Percentiles rank a stretch among this genome's conserved stretches.
Conservation (phyloP, 2,113 vertebrate species). For the Stegostoma tigrinum region DNA sequence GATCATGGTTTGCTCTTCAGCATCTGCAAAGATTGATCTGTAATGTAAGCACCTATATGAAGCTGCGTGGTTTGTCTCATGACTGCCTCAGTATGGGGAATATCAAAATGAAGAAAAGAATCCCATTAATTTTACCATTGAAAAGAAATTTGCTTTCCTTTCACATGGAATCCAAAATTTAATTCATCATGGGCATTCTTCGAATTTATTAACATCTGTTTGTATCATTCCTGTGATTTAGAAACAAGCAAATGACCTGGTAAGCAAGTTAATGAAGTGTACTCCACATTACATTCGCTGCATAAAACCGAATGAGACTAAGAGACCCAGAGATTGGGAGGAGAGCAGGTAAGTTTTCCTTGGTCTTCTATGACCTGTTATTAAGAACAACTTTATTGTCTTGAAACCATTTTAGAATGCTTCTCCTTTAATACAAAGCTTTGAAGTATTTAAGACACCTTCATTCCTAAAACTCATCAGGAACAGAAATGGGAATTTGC, state of each 20-base stretch:
- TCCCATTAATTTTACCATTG: too few relatives aligned
- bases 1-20: background rate
- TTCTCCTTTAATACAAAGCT: background rate
- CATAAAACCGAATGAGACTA: slow-evolving; percentile 97
- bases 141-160: background rate
- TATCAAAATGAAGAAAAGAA: background rate
- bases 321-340: slow-evolving; percentile 88
- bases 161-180: background rate
- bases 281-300: slow-evolving; percentile 96
- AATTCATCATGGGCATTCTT: background rate
- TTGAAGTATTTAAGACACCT: background rate
- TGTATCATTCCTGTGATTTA: slow-evolving; percentile 45
- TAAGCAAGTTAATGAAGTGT: slow-evolving; percentile 87
- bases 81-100: background rate
- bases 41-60: background rate
- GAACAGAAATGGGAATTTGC: background rate
- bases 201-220: background rate
- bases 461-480: background rate
- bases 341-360: slow-evolving; percentile 73
- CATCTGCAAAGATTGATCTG: background rate
- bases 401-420: too few relatives aligned
- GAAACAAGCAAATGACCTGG: slow-evolving; percentile 94
- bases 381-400: background rate
- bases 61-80: background rate
- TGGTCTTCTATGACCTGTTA: background rate